Base-by-base conservation (phyloP, 1,140 invertebrate species). In the Onthophagus taurus region DNA sequence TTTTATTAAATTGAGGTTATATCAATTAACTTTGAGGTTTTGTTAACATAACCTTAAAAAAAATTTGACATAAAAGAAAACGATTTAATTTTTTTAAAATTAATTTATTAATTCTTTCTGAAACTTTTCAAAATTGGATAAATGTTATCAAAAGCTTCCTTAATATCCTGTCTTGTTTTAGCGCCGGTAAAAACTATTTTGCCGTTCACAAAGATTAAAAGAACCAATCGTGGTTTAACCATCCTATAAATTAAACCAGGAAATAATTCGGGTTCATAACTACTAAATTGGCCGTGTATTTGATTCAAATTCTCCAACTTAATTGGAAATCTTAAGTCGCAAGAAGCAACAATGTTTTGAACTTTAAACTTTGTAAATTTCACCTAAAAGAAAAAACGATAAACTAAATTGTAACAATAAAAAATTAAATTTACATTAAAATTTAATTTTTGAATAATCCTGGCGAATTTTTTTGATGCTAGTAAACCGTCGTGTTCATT, bases 121-220 rank as follows among this genome's bases (percentile, higher is more conserved):
- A 99, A 99, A 67, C 92, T 93, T 69, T 98, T 98, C 47, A 99
- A 69, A 64, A 99, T 99, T 20, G 97, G 97, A 73, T 98, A 99
- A 63, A 99, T 99, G 65, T 97, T 97, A 63, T 98, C 93, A 75
- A 99, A 99, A 2, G 97, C 97, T 71, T 99, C 94, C 69, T 99
- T 97, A 49, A 99, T 99, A 74, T 99, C 95, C 70, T 86, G 80
- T 51, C 95, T 72, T 9, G 97, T 88, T 80, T 99, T 99, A 23
- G 96, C 97, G 56, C 97, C 96, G 52, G 94, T 97, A 24, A 97
- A 69, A 9, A 97, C 92, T 45, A 99, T 91, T 81, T 98, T 99
- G 33, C 95, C 96, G 35, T 92, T 96, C 2, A 99, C 95, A 69
- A 98, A 99, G 60, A 99, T 97, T n/a, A 99, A 73, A 33, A 99